Conservation (phyloP, 1,140 invertebrate genomes). For the Polyergus mexicanus region DNA sequence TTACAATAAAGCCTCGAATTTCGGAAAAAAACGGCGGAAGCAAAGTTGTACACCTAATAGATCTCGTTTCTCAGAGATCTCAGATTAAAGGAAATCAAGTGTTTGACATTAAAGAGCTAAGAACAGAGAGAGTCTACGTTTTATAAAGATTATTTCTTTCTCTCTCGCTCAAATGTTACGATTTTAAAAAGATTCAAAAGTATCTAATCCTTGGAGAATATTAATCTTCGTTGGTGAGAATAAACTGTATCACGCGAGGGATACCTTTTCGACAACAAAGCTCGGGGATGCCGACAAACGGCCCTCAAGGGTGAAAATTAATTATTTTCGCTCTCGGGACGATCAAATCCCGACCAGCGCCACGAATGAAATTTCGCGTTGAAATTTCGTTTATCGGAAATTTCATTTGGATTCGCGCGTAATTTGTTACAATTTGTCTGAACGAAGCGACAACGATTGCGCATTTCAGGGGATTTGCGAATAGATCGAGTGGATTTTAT, state of each 20-base stretch:
- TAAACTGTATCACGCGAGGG: not conserved
- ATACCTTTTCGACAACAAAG: conserved; percentile 28
- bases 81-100: conserved; percentile 2
- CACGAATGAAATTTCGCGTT: conserved; percentile 1
- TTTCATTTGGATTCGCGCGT: conserved; percentile 42
- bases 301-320: conserved; percentile 33
- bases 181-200: not conserved
- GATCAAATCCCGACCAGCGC: not conserved
- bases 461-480: not conserved
- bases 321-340: conserved; percentile 31
- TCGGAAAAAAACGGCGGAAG: no score
- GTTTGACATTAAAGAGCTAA: not conserved
- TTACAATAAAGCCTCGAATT: no score
- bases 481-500: not conserved
- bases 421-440: conserved; percentile 43
- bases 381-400: conserved; percentile 34
- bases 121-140: not conserved
- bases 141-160: not conserved
- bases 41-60: no score
- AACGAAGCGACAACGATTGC: conserved; percentile 2
- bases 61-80: not conserved
- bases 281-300: conserved; percentile 11
- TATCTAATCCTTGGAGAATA: not conserved
- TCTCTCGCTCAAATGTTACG: not conserved
- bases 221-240: conserved; percentile 9